These are phyloP conservation scores for Nasonia vitripennis DNA, from an alignment of 1,140 invertebrate species.

Conservation along the genomic window DNA sequence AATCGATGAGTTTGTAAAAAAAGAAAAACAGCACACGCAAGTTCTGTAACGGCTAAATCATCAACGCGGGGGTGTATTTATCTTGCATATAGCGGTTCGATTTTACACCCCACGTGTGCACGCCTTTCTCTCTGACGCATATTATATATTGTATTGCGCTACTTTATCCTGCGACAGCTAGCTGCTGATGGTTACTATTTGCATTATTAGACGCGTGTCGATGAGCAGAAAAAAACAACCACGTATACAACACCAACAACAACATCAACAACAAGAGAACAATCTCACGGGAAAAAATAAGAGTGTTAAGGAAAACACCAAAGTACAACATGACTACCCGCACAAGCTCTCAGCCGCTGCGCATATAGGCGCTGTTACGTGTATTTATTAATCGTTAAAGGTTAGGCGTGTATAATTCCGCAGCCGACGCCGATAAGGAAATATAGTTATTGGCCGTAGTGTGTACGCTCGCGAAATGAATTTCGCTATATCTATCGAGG, in stretches of 20 bases:
- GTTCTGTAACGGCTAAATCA: constrained; percentile 6
- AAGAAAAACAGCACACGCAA: neutral
- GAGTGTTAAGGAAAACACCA: constrained; percentile 68
- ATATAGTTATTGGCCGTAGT: constrained; percentile 24
- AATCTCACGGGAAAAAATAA: neutral
- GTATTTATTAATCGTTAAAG: constrained; percentile 68
- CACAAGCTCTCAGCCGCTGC: constrained; percentile 70
- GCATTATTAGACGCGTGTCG: constrained; percentile 34
- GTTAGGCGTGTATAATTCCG: constrained; percentile 60
- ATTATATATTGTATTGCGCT: neutral
- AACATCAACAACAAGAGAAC: constrained; percentile 22
- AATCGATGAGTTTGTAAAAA: constrained; percentile 35
- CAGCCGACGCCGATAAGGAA: constrained; percentile 31
- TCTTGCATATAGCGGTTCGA: too few relatives aligned
- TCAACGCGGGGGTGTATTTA: neutral
- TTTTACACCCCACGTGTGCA: too few relatives aligned
- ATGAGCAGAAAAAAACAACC: constrained; percentile 58
- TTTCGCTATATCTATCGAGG: constrained; percentile 30
- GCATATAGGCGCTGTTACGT: constrained; percentile 64
- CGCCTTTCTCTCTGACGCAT: too few relatives aligned
- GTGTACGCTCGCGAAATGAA: constrained; percentile 2
- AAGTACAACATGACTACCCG: constrained; percentile 63
- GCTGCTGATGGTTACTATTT: constrained; percentile 57
- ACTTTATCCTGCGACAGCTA: constrained; percentile 6
- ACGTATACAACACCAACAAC: constrained; percentile 71